These are phyloP conservation scores for Muscicapa striata DNA, from an alignment of 2,797 vertebrate genomes.

Conservation along the genomic window DNA sequence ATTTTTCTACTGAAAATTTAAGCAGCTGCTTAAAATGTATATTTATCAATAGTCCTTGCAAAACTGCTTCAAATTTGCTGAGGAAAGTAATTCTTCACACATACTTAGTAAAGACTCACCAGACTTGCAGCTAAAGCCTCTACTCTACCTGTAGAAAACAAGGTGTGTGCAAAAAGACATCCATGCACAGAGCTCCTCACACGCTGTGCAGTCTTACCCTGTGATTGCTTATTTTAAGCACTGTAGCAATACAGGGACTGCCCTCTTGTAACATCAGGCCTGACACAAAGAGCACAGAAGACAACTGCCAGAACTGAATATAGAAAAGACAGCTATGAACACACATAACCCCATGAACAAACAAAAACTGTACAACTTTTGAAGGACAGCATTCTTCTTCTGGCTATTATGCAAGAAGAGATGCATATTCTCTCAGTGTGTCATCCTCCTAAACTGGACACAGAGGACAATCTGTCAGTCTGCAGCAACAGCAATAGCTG, in stretches of 20 bases:
- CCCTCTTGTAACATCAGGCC: background rate
- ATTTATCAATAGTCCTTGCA: background rate
- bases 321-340: background rate
- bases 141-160: background rate
- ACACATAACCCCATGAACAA: rapidly evolving
- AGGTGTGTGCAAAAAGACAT: background rate
- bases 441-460: background rate
- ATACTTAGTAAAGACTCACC: background rate
- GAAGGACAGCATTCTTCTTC: background rate
- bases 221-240: background rate
- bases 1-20: background rate
- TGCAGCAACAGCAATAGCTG: background rate
- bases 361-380: background rate
- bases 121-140: background rate
- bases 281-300: background rate
- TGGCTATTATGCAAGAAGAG: background rate
- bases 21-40: background rate
- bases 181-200: background rate
- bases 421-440: background rate
- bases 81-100: background rate
- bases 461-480: background rate
- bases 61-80: background rate
- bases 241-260: background rate
- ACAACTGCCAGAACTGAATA: background rate
- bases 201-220: background rate